phyloP scores from a whole-genome alignment of 1,140 invertebrate species.

The Drosophila parvula region DNA sequence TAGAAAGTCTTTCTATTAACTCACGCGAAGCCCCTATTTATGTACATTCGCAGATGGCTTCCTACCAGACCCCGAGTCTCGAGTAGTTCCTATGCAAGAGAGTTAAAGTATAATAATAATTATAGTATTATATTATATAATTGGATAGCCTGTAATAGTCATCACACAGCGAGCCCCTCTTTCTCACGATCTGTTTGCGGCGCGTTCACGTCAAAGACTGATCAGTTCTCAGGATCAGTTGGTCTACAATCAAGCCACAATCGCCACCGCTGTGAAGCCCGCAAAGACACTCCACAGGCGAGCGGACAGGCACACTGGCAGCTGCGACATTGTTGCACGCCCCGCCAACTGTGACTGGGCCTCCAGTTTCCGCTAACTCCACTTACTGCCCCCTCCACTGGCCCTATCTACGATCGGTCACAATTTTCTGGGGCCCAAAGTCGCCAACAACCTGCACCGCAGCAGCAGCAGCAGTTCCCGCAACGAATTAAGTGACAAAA shows the following conservation, averaged over 20 bases:
- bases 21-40: no score
- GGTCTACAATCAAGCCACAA: constrained; percentile 62
- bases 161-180: constrained; percentile 4
- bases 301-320: constrained; percentile 35
- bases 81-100: no score
- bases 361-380: constrained; percentile 74
- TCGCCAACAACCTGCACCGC: constrained; percentile 41
- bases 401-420: constrained; percentile 69
- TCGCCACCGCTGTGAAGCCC: constrained; percentile 51
- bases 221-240: constrained; percentile 53
- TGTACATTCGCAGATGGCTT: no score
- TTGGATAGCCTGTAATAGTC: background rate
- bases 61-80: no score
- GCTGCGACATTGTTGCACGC: constrained; percentile 59
- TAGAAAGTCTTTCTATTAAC: no score
- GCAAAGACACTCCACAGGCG: constrained; percentile 33
- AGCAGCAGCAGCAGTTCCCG: constrained; percentile 48
- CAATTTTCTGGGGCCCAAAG: constrained; percentile 31
- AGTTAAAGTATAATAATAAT: no score
- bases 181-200: constrained; percentile 67
- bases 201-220: constrained; percentile 53
- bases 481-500: constrained; percentile 82
- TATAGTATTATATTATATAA: no score
- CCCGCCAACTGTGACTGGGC: constrained; percentile 23
- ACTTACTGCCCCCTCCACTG: constrained; percentile 74